A percentile compares a stretch with the other conserved stretches of the same genome.
phyloP scores from a whole-genome alignment of 92 coral and sea anemone species.

The Blastomussa wellsi region DNA sequence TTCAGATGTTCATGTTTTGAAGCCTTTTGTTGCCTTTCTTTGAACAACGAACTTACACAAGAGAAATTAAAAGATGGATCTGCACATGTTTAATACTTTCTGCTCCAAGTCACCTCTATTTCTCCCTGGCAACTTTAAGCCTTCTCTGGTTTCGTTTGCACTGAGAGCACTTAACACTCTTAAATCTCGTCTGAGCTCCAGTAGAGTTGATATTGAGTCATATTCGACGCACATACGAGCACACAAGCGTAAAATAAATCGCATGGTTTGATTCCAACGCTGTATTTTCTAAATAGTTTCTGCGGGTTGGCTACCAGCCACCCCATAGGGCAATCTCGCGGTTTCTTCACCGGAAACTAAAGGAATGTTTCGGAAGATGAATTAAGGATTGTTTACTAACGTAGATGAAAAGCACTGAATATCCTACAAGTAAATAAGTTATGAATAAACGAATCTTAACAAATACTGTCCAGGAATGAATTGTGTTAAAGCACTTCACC shows the following conservation, averaged over 20 bases:
- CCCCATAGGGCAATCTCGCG: constrained; percentile 15
- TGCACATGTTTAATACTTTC: neutral
- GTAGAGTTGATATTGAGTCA: neutral
- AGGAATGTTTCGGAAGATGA: neutral
- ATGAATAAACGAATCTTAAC: neutral
- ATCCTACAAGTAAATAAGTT: neutral
- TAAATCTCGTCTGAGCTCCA: neutral
- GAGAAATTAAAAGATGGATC: neutral
- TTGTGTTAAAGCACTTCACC: neutral
- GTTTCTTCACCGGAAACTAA: constrained; percentile 15
- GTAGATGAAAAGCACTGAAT: neutral
- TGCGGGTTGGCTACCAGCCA: neutral
- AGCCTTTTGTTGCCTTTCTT: too few relatives aligned
- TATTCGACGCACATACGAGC: neutral
- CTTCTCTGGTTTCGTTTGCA: neutral
- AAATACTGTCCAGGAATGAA: neutral
- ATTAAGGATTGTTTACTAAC: neutral
- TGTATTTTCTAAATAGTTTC: neutral
- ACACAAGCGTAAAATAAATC: neutral
- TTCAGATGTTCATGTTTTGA: too few relatives aligned
- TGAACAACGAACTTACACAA: neutral
- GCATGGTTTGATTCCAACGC: neutral
- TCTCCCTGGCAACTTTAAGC: neutral
- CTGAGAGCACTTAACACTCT: neutral
- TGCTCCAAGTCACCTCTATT: neutral